Percentiles rank a stretch among this genome's conserved stretches.
These are phyloP conservation scores for Zaprionus inermis DNA, from an alignment of 1,140 invertebrate genomes.

Conservation along the genomic window DNA sequence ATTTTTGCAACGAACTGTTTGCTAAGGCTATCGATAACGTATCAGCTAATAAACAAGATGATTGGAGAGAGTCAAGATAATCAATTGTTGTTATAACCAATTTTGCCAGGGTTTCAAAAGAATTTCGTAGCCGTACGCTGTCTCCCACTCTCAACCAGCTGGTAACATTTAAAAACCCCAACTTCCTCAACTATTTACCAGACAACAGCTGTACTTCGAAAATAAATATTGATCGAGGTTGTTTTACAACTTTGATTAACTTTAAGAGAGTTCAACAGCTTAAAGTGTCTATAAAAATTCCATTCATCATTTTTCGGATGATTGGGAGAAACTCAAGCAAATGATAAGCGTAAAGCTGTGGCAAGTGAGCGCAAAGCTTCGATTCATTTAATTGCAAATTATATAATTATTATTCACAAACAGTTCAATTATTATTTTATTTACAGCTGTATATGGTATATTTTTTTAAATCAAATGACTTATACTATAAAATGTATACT, in stretches of 20 bases:
- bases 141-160: too few relatives aligned
- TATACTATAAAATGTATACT: constrained; percentile 21
- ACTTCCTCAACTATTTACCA: neutral
- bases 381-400: neutral
- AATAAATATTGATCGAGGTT: neutral
- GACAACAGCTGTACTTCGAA: neutral
- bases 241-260: constrained; percentile 1
- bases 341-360: neutral
- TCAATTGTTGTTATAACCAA: neutral
- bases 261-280: neutral
- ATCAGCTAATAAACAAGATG: neutral
- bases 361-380: neutral
- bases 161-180: neutral
- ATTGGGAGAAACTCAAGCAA: neutral
- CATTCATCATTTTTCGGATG: neutral
- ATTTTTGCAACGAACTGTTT: neutral
- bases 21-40: neutral
- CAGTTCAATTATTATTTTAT: constrained; percentile 8
- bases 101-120: neutral
- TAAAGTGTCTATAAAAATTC: neutral
- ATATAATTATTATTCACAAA: neutral
- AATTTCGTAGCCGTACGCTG: too few relatives aligned
- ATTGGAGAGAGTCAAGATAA: neutral
- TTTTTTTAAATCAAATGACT: constrained; percentile 7
- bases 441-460: constrained; percentile 4